Evolutionary conservation across 2,888 invertebrate species (phyloP), one percentile per base, ranked within the genome.

Genomic region (Melieria crassipennis): DNA sequence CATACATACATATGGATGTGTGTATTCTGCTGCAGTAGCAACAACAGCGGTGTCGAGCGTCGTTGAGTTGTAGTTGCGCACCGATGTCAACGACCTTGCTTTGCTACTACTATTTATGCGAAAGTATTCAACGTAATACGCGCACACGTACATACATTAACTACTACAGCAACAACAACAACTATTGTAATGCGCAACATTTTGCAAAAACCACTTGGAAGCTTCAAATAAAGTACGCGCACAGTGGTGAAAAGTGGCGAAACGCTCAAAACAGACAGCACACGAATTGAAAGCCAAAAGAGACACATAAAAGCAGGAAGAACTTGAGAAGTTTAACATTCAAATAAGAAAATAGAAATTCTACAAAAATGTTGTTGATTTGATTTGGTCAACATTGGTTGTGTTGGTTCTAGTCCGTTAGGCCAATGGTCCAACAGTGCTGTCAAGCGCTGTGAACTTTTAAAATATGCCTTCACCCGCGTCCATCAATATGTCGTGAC

Each of bases 391-490:
- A 30, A 30, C 30, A 30, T 30, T 30, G 30, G 30, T 30, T 30
- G 30, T 30, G 30, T 30, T 30, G 30, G 30, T 30, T 30, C 1
- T 30, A 1, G 30, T 30, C 30, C 30, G 30, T 30, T 30, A 30
- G 30, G 30, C 30, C 30, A 30, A 30, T 30, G 30, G 30, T 30
- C 30, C 30, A 30, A 30, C 30, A 30, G 30, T 30, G 1, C 30
- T 30, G 30, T 30, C 30, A 30, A 30, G 30, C 42, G 10, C 42
- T 75, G 70, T 82, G 82, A 81, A 82, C 80, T 80, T 81, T 82
- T 74, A 78, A 81, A 72, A 76, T 81, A 80, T 80, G 74, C 81
- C 70, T 45, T 61, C 50, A 65, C 58, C 47, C 61, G 50, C 63
- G 62, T 69, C 30, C 42, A 47, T 70, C 45, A 64, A 50, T 63